phyloP scores from a whole-genome alignment of 1,140 invertebrate genomes.

The Drosophila kohkoa region DNA sequence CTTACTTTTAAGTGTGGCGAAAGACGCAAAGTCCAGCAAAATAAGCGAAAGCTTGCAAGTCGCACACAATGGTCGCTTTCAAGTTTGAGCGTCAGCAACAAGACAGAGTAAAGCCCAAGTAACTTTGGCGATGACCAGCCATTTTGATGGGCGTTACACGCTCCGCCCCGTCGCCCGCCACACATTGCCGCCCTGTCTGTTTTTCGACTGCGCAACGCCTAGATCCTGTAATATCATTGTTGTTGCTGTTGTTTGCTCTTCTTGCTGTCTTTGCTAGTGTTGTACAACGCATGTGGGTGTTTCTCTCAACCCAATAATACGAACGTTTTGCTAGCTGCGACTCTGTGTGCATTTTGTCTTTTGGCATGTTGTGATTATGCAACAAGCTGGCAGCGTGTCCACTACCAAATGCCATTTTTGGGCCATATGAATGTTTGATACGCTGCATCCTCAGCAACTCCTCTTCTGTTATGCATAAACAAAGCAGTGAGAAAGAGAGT shows the following conservation, averaged over 20 bases:
- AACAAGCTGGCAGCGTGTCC: conserved; percentile 48
- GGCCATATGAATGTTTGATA: conserved; percentile 58
- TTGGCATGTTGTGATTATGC: conserved; percentile 49
- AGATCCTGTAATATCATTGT: conserved; percentile 19
- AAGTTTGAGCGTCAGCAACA: conserved; percentile 60
- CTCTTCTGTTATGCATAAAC: background rate
- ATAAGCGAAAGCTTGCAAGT: conserved; percentile 44
- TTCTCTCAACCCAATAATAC: conserved; percentile 3
- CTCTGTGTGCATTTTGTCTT: conserved; percentile 37
- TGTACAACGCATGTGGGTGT: conserved; percentile 40
- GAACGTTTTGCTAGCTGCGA: background rate
- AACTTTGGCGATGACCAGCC: conserved; percentile 43
- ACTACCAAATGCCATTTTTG: conserved; percentile 46
- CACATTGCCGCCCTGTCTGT: background rate
- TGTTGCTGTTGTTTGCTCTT: conserved; percentile 4
- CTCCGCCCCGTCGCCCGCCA: background rate
- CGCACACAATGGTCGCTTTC: conserved; percentile 51
- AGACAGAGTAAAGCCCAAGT: conserved; percentile 59
- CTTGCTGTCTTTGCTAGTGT: conserved; percentile 10
- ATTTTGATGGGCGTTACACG: conserved; percentile 45
- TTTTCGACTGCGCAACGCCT: conserved; percentile 7
- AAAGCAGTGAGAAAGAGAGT: background rate
- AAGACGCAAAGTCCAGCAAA: conserved; percentile 15
- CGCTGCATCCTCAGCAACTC: conserved; percentile 8
- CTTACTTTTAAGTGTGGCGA: conserved; percentile 19